Evolutionary conservation across 1,140 invertebrate species (phyloP), one percentile per base, ranked within the genome.

Genomic region (Bombus sibiricus): DNA sequence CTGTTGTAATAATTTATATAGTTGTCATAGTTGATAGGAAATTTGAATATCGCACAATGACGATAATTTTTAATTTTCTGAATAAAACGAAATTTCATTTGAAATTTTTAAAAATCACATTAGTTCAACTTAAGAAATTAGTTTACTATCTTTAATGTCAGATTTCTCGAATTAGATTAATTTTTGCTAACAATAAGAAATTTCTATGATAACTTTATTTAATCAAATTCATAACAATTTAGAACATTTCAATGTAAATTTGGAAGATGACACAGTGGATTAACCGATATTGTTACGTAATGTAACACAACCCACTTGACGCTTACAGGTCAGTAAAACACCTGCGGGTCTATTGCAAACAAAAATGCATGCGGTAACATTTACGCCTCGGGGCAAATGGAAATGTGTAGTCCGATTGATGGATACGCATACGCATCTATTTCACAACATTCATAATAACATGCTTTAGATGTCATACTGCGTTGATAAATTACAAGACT

Each of bases 361-460:
- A 80, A 89, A 89, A 89, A 83, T 75, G 81, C 59, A 53, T 15
- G 22, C 59, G 34, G 76, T 28, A 73, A 84, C 64, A 81, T 87
- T 89, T 53, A 39, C 64, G 85, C 88, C 78, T 43, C 64, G 37
- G 81, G 88, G 82, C 66, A 85, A 79, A 82, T 86, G 64, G 64
- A 77, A 77, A 68, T 77, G 22, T 34, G 18, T 66, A 25, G 15
- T 34, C 32, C 34, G 18, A 72, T 73, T 22, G 37, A 62, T 32
- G 32, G 66, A 69, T 22, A 53, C 69, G 3, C 32, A 10, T 41
- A n/a, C 34, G 39, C 41, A 39, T 39, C 37, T 39, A 53, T 83
- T 66, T 43, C 28, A 18, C 12, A 47, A 41, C n/a, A 37, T 28
- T 32, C 59, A 4, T 83, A 83, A 83, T 83, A 68, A 28, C 59